Evolutionary conservation across 2,797 vertebrate genomes (phyloP).

Genomic region (Sarcoramphus papa): DNA sequence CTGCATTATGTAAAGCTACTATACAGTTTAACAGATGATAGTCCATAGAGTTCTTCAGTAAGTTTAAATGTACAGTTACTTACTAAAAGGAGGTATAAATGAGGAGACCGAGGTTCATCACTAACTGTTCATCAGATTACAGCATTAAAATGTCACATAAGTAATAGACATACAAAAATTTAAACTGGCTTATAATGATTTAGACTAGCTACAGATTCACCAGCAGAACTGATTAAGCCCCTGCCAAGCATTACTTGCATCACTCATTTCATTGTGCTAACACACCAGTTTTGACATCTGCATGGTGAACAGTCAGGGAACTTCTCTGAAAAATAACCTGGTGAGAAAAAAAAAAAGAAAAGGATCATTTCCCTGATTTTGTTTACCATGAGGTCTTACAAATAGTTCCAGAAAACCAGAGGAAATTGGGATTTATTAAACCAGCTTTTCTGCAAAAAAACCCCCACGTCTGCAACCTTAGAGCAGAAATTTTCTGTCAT

Average conservation of each 20-base stretch:
- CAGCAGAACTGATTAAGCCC: not conserved
- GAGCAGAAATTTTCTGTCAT: not conserved
- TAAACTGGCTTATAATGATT: not conserved
- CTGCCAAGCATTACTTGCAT: not conserved
- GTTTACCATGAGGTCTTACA: not conserved
- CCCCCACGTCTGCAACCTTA: rapidly evolving
- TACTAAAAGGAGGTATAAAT: not conserved
- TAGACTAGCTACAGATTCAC: not conserved
- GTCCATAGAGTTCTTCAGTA: not conserved
- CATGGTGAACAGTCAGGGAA: not conserved
- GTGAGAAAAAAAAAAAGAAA: not conserved
- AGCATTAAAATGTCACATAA: not conserved
- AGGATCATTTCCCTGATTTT: not conserved
- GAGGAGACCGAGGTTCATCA: not conserved
- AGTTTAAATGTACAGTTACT: not conserved
- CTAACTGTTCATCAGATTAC: not conserved
- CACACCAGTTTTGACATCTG: not conserved
- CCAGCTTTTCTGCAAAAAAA: not conserved
- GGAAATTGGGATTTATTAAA: not conserved
- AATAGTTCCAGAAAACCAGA: not conserved
- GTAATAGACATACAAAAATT: not conserved
- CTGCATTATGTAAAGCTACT: not conserved
- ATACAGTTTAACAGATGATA: not conserved
- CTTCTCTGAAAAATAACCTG: not conserved
- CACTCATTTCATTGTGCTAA: not conserved